Base-by-base conservation (phyloP, 2,113 vertebrate species). In the Macrotus californicus region DNA sequence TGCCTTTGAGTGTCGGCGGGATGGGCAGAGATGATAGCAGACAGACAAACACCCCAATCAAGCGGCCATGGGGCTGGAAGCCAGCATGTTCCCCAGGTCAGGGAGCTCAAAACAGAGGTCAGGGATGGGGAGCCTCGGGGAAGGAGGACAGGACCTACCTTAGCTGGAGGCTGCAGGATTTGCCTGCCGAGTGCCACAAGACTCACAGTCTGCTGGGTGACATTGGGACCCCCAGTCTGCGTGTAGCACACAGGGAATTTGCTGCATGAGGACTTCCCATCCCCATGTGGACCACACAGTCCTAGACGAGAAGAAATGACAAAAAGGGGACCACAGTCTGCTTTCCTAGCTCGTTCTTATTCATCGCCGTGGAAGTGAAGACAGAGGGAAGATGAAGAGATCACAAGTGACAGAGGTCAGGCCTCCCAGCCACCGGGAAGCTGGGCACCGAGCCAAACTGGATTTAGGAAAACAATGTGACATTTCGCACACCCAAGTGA, bases 81-180 rank as follows among this genome's bases (percentile, higher is more conserved):
- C 61, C 80, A 82, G 84, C 34, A 6, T 11, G 36, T 21, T 22
- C 31, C 87, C 61, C 16, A 52, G 52, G 46, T 1, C 54, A 21
- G 21, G 43, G 79, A 24, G 21, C 31, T 50, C n/a, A 22, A 50
- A 34, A 19, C 80, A 41, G 56, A 22, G 34, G 10, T 15, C 43
- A 12, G 26, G 48, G 16, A 6, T 1, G 34, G 15, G 7, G 10
- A 36, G 12, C 24, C 41, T 12, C 5, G 0, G 46, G n/a, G 29
- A 54, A 46, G 4, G 39, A 81, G 21, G 36, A 11, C 29, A 12
- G 39, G 39, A 11, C 1, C 22, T 14, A 12, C 48, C 43, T 0
- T 6, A 1, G 12, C 79, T 14, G 0, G 0, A 11, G n/a, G 39
- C 48, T 26, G 2, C 1, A 2, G 29, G 43, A 34, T 7, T 16